Conservation (phyloP, 2,113 vertebrate genomes). For the Otolemur garnettii region DNA sequence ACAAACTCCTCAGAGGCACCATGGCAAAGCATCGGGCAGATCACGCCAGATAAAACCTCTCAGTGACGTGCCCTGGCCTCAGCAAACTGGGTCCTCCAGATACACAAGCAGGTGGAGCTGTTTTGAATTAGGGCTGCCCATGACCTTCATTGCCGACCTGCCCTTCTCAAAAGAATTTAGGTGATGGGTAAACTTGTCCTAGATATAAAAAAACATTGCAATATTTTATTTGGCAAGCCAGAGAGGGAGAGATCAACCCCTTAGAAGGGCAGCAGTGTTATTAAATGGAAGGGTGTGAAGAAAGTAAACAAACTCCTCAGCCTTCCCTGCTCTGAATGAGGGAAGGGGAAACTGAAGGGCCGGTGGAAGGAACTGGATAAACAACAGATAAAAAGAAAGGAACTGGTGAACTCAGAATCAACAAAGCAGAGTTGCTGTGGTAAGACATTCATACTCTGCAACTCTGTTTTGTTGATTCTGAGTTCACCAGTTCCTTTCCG, state of each 20-base stretch:
- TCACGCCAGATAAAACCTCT: neutral
- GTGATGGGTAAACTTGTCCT: constrained; percentile 1
- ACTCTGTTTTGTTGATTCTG: too few species aligned
- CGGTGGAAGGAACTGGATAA: constrained; percentile 77
- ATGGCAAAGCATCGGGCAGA: neutral
- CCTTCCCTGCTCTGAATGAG: neutral
- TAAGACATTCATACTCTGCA: too few species aligned
- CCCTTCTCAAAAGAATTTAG: constrained; percentile 55
- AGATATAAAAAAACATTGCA: neutral
- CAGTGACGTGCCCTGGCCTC: neutral
- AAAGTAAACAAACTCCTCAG: constrained; percentile 38
- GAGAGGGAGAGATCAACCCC: constrained; percentile 7
- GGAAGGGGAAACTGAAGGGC: constrained; percentile 51
- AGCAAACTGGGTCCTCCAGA: neutral
- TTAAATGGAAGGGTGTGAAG: constrained; percentile 54
- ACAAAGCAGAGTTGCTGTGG: neutral
- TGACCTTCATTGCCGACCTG: neutral
- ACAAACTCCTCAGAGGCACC: neutral
- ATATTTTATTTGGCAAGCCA: constrained; percentile 16
- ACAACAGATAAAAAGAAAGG: constrained; percentile 60
- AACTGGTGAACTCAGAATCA: neutral
- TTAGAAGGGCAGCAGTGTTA: neutral
- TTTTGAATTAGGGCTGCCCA: neutral
- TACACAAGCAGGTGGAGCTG: neutral
- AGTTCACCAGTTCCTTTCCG: too few species aligned